Conservation (phyloP, 2,888 invertebrate species). For the Autographa pulchrina region DNA sequence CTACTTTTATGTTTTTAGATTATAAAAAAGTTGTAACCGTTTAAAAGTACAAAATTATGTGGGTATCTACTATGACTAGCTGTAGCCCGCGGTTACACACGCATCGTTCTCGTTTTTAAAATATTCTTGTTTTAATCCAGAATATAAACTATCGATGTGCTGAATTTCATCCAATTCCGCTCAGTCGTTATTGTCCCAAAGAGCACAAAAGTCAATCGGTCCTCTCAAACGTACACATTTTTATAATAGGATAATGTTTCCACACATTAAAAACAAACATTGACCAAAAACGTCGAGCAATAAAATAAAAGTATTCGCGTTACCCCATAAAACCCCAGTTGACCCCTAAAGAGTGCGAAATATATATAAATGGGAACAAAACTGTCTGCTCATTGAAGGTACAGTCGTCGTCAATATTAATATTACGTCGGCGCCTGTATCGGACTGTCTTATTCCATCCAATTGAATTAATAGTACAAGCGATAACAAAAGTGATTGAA, state of each 20-base stretch:
- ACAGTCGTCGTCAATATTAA: slow-evolving; percentile 79
- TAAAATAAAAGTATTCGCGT: slow-evolving; percentile 8
- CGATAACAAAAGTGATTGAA: slow-evolving; percentile 43
- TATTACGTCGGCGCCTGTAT: slow-evolving; percentile 64
- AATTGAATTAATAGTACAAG: slow-evolving; percentile 69
- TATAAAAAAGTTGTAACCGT: not conserved
- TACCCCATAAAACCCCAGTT: slow-evolving; percentile 33
- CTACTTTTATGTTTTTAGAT: not conserved
- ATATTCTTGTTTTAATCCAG: too few species aligned
- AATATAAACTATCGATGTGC: too few species aligned
- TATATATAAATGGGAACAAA: slow-evolving; percentile 60
- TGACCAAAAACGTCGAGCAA: not conserved
- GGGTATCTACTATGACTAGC: too few species aligned
- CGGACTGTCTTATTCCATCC: slow-evolving; percentile 69
- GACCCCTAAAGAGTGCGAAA: slow-evolving; percentile 43
- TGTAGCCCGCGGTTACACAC: too few species aligned
- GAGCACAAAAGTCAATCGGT: too few species aligned
- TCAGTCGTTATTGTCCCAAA: too few species aligned
- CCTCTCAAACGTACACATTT: too few species aligned
- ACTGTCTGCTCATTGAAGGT: slow-evolving; percentile 72
- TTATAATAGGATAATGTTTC: too few species aligned
- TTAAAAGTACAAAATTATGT: too few species aligned
- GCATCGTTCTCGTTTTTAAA: too few species aligned
- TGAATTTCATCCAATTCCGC: too few species aligned
- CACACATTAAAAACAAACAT: not conserved